Base-by-base conservation (phyloP, 2,113 vertebrate species). In the Mustelus asterias region DNA sequence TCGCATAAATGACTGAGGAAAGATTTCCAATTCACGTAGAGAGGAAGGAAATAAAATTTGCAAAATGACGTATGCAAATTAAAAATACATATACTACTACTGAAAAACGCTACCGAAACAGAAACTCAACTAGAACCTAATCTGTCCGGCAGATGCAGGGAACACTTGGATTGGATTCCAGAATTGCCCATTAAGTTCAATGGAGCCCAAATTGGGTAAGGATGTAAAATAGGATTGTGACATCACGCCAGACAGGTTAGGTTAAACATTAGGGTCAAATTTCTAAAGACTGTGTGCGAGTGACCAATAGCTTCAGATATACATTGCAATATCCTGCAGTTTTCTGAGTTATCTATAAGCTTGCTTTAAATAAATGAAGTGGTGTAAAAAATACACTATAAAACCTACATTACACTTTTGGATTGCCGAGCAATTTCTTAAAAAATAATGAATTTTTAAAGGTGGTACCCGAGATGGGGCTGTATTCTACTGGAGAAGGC, bases 401-500 rank as follows among this genome's bases (percentile, higher is more conserved):
- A 63, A 16, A n/a, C 88, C 26, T 20, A n/a, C 33, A 54, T 26
- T 2, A 37, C 89, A 93, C n/a, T 13, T 83, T 37, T 86, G 37
- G 37, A 24, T 86, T 83, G 63, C 63, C 48, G 60, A 63, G 37
- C 6, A 63, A 65, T 85, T 85, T 85, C 13, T 26, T 33, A 63
- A 67, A 24, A 13, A 96, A 85, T 18, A 96, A 86, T 33, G 5
- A 20, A 41, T 65, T 65, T 65, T 65, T 20, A 37, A 63, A 24
- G n/a, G 11, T 4, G 69, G 48, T 97, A 99, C 99, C 99, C 98
- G 97, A 90, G 96, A 96, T 97, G 96, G 96, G 90, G 94, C 67
- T 97, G 29, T 96, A 97, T 85, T 98, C 98, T 96, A 97, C 96
- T 95, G 97, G 96, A 4, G 96, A 60, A 37, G 97, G 96, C 96